Evolutionary conservation across 2,888 invertebrate genomes (phyloP).

Genomic region (Sycophila texana): DNA sequence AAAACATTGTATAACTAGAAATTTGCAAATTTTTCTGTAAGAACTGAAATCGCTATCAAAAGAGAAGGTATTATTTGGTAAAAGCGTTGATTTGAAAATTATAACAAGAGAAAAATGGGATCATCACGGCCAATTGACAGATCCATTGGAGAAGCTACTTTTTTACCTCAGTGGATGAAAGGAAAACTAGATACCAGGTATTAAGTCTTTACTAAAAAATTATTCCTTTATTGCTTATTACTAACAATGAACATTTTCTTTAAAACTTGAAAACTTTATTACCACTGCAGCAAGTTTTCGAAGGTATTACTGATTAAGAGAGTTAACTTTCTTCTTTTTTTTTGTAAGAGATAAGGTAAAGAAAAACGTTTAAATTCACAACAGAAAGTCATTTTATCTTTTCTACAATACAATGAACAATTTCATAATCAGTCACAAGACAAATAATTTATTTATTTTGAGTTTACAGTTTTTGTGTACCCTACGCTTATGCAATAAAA

Average conservation of each 20-base stretch:
- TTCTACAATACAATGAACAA: too few species aligned
- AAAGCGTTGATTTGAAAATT: slow-evolving; percentile 25
- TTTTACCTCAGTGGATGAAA: slow-evolving; percentile 87
- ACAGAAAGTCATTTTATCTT: too few species aligned
- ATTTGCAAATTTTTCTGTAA: slow-evolving; percentile 38
- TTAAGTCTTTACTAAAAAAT: not conserved
- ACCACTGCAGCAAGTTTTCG: not conserved
- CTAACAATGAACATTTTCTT: not conserved
- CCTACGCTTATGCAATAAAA: too few species aligned
- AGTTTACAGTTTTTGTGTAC: too few species aligned
- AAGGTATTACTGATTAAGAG: not conserved
- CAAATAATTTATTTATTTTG: too few species aligned
- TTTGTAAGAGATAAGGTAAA: too few species aligned
- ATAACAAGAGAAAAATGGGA: slow-evolving; percentile 62
- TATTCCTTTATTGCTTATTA: not conserved
- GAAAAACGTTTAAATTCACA: too few species aligned
- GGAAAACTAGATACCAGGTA: slow-evolving; percentile 80
- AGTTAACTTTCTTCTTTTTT: too few species aligned
- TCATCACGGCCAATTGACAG: slow-evolving; percentile 70
- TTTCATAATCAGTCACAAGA: too few species aligned
- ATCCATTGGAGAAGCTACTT: slow-evolving; percentile 76
- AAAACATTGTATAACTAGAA: slow-evolving; percentile 12
- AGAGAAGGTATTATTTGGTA: slow-evolving; percentile 18
- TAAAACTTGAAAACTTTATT: not conserved
- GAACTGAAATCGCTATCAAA: slow-evolving; percentile 16